Evolutionary conservation across 1,140 invertebrate species (phyloP).

Genomic region (Sesamia nonagrioides): DNA sequence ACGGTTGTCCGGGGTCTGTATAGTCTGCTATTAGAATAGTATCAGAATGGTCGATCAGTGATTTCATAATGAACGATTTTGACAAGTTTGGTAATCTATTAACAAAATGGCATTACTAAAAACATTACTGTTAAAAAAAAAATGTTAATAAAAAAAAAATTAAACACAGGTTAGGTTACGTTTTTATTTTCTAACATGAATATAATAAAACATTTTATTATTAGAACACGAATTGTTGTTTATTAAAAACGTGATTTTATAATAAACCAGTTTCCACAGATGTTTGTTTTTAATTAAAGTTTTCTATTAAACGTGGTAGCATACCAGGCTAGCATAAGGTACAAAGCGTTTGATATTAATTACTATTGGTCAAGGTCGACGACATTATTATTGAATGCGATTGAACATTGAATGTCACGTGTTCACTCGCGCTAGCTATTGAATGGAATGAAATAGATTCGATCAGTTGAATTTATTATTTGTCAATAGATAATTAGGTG

Average conservation of each 20-base stretch:
- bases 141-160: too few species aligned
- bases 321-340: constrained; percentile 30
- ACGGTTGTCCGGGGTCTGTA: too few species aligned
- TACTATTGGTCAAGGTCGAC: constrained; percentile 40
- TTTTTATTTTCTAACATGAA: neutral
- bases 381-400: constrained; percentile 35
- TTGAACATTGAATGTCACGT: constrained; percentile 45
- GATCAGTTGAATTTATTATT: constrained; percentile 26
- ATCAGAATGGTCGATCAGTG: too few species aligned
- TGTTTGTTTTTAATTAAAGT: neutral
- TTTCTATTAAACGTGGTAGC: neutral
- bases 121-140: too few species aligned
- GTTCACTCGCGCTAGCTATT: constrained; percentile 16
- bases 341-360: constrained; percentile 13
- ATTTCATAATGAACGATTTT: too few species aligned
- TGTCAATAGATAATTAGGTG: constrained; percentile 36
- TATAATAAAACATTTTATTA: neutral
- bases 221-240: neutral
- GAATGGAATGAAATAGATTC: constrained; percentile 44
- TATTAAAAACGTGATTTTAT: neutral
- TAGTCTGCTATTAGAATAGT: too few species aligned
- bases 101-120: too few species aligned
- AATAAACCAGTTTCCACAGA: neutral
- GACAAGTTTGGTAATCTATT: too few species aligned
- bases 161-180: too few species aligned